Base-by-base conservation (phyloP, 30 jellyfish, hydroid and myxozoan species). In the Rhopilema esculentum region DNA sequence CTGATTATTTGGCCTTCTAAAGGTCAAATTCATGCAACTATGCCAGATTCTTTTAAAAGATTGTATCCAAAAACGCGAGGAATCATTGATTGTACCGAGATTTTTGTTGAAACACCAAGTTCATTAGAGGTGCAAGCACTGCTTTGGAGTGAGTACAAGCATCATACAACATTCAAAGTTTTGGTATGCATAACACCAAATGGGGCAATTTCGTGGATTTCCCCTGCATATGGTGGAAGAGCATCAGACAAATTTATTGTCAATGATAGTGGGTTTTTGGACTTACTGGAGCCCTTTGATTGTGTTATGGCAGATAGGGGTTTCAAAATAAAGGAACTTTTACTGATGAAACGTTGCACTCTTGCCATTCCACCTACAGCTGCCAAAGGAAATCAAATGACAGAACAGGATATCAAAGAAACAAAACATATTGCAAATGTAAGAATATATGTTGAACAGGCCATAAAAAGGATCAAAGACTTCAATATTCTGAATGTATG, bases 141-240 rank as follows among this genome's bases (percentile, higher is more conserved):
- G 20, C 40, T 83, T 6, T 89, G 94, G 93, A 89, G 97, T 65
- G 91, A 84, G 27, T 90, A 83, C 82, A 90, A 83, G 88, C 97
- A 90, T 77, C 97, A 90, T 66, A 18, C 57, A 29, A 90, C 97
- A 25, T 16, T 82, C 30, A 90, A 90, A 77, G 20, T 90, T 32
- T 27, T 83, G 2, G 79, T 90, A 0, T 19, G 78, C 61, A 75
- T 90, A 12, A 75, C 95, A 22, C 96, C 96, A 52, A 90, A 90
- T 84, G 97, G 97, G 4, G 92, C 93, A 15, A 49, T 86, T 2
- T 75, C 97, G 4, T 91, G 95, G 91, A 49, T 85, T 16, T 91
- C 97, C 1, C 89, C 93, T 85, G 31, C 50, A 4, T 91, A 91
- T 85, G 93, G 96, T 15, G 97, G 97, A 29, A 62, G 96, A 22